A percentile compares a stretch with the other conserved stretches of the same genome.
Evolutionary conservation across 1,140 invertebrate species (phyloP).

Genomic region (Watersipora subatra): DNA sequence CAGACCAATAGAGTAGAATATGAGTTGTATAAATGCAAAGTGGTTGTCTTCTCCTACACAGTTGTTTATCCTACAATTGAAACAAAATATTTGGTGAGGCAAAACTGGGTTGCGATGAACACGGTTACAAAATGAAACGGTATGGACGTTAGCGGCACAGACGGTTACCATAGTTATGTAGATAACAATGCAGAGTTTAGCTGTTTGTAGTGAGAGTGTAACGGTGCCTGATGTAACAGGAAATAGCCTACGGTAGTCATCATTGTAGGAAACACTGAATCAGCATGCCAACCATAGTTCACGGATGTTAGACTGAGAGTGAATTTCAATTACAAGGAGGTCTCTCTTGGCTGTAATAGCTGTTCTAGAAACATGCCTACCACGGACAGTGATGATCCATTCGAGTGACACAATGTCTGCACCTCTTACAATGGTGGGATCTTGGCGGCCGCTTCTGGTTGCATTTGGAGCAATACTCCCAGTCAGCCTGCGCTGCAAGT

Average conservation of each 20-base stretch:
- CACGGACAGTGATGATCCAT: slow-evolving; percentile 87
- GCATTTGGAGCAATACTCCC: slow-evolving; percentile 71
- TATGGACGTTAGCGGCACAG: background rate
- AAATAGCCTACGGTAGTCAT: no score
- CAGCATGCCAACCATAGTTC: no score
- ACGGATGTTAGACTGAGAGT: background rate
- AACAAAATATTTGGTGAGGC: slow-evolving; percentile 4
- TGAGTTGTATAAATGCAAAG: slow-evolving; percentile 27
- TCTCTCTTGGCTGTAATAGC: background rate
- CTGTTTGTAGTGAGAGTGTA: no score
- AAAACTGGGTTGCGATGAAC: background rate
- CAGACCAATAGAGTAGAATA: slow-evolving; percentile 26
- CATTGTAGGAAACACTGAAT: no score
- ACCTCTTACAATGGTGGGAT: slow-evolving; percentile 78
- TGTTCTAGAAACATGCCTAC: slow-evolving; percentile 33
- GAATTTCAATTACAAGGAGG: no score
- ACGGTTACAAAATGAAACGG: background rate
- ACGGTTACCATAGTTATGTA: background rate
- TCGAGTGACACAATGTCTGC: slow-evolving; percentile 65
- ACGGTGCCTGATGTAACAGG: no score
- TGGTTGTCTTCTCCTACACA: slow-evolving; percentile 39
- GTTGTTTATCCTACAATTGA: slow-evolving; percentile 35
- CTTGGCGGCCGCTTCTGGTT: slow-evolving; percentile 68
- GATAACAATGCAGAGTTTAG: background rate
- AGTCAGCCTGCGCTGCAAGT: slow-evolving; percentile 45